Conservation (phyloP, 2,113 vertebrate genomes). For the Myanophis thanlyinensis region DNA sequence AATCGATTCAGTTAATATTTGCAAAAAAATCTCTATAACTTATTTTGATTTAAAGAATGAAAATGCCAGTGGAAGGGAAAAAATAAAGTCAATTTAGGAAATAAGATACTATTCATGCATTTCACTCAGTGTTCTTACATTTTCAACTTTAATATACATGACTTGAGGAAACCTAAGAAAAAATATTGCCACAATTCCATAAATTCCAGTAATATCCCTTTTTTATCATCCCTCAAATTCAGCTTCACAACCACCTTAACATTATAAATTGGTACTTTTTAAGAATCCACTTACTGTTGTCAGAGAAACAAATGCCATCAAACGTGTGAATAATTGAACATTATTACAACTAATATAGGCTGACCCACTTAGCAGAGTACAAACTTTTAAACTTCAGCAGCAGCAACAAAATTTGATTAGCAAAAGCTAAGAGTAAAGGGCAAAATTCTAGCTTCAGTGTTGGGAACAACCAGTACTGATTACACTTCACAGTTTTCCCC, state of each 20-base stretch:
- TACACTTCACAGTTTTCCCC: not conserved
- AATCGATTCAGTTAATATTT: not conserved
- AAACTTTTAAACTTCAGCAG: not conserved
- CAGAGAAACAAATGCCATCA: not conserved
- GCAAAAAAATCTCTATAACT: not conserved
- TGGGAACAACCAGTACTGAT: not conserved
- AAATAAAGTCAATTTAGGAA: not conserved
- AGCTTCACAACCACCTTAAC: not conserved
- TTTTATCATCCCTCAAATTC: not conserved
- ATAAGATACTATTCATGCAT: not conserved
- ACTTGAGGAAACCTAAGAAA: not conserved
- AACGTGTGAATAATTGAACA: slow-evolving; percentile 8
- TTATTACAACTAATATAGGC: not conserved
- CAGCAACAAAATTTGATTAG: not conserved
- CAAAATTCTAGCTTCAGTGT: not conserved
- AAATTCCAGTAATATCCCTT: not conserved
- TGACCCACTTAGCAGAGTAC: slow-evolving; percentile 9
- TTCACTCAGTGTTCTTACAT: not conserved
- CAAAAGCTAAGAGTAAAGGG: not conserved
- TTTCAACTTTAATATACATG: not conserved
- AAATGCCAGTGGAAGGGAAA: not conserved
- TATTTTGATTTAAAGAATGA: not conserved
- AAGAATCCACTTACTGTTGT: slow-evolving; percentile 16
- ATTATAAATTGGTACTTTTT: not conserved
- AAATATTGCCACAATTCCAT: not conserved